A percentile compares a stretch with the other conserved stretches of the same genome.
phyloP scores from a whole-genome alignment of 1,140 invertebrate species.

The Saccostrea glomerata region DNA sequence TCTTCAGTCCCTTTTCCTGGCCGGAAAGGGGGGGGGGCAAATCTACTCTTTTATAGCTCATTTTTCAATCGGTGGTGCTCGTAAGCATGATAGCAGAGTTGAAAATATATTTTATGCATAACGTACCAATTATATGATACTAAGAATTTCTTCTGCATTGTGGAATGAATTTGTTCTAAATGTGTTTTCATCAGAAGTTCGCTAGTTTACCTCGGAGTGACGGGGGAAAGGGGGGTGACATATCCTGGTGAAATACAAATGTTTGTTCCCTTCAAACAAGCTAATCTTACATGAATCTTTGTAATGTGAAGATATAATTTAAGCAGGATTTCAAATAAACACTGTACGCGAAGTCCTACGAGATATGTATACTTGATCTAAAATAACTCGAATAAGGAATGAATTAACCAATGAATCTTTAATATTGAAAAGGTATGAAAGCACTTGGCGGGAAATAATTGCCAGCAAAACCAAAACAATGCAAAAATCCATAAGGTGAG shows the following conservation, averaged over 20 bases:
- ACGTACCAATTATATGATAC: no score
- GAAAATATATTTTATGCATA: no score
- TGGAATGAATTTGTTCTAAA: no score
- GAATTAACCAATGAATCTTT: neutral
- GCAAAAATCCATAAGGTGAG: constrained; percentile 43
- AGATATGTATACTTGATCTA: neutral
- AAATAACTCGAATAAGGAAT: neutral
- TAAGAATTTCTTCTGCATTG: no score
- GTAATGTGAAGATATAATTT: neutral
- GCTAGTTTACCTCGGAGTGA: no score
- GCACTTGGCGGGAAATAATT: neutral
- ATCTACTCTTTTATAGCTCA: no score
- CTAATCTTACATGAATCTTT: neutral
- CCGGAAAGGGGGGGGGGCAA: no score
- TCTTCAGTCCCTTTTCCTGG: no score
- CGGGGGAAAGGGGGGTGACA: neutral
- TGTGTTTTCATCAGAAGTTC: no score
- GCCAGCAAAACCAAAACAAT: constrained; percentile 30
- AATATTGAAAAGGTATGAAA: neutral
- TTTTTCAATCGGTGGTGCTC: no score
- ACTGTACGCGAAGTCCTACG: no score
- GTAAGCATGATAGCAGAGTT: no score
- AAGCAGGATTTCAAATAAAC: neutral
- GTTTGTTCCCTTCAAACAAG: neutral
- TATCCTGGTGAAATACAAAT: neutral